Evolutionary conservation across 2,113 vertebrate genomes (phyloP).

Genomic region (Bubalus kerabau): DNA sequence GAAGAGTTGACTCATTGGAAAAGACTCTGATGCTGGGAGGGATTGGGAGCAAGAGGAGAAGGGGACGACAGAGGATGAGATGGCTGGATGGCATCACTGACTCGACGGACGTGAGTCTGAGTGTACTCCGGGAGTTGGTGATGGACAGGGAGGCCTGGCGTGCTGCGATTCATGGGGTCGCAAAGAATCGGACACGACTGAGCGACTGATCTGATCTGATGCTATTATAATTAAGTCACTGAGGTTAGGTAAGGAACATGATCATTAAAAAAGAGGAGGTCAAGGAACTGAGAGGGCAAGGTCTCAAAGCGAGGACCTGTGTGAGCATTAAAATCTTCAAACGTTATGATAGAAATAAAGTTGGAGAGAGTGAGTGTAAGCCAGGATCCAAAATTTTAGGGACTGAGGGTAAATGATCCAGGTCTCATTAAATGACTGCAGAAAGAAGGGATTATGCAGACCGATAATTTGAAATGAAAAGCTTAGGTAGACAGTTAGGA

Average conservation of each 20-base stretch:
- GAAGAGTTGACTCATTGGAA: no score
- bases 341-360: neutral
- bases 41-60: no score
- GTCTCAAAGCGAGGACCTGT: neutral
- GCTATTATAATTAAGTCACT: neutral
- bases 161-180: no score
- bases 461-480: neutral
- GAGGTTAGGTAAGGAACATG: neutral
- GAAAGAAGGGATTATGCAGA: no score
- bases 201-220: neutral
- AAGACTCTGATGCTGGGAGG: no score
- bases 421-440: neutral
- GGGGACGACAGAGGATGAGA: no score
- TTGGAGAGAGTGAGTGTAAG: neutral
- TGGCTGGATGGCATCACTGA: no score
- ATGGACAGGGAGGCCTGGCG: no score
- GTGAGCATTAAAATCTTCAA: neutral
- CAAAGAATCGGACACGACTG: no score
- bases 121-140: no score
- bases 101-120: no score
- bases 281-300: neutral
- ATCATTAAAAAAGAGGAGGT: neutral
- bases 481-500: neutral
- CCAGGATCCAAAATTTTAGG: neutral
- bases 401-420: neutral